phyloP scores from a whole-genome alignment of 37 sponge, comb jelly and placozoan genomes.

The Tethya wilhelma region DNA sequence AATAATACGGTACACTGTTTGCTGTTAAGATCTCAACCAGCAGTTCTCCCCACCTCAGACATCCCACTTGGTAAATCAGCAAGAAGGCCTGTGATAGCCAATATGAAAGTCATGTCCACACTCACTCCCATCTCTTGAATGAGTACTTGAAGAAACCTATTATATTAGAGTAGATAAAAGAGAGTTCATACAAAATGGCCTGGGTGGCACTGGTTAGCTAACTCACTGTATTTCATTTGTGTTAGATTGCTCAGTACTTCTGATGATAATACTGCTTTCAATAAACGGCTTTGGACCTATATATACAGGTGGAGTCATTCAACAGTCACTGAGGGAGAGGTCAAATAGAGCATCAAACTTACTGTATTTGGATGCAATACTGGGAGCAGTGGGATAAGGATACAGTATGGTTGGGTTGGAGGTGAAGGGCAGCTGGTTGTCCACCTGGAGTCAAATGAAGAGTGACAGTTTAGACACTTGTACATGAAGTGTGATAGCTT shows the following conservation, averaged over 20 bases:
- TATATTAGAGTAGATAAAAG: not conserved
- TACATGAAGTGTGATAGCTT: not conserved
- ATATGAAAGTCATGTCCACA: constrained; percentile 82
- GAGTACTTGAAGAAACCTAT: constrained; percentile 62
- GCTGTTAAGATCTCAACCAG: not conserved
- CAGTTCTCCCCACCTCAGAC: constrained; percentile 37
- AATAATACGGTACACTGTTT: not conserved
- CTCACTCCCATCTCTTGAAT: constrained; percentile 84
- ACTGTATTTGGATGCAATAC: constrained; percentile 61
- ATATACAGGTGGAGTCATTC: not conserved
- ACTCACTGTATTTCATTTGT: constrained; percentile 60
- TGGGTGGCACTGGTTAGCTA: not conserved
- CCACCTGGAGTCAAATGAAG: constrained; percentile 54
- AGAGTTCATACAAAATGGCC: not conserved
- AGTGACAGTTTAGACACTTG: not conserved
- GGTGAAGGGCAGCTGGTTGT: constrained; percentile 76
- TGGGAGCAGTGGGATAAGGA: constrained; percentile 67
- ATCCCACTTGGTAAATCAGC: constrained; percentile 3
- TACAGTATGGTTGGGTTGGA: constrained; percentile 71
- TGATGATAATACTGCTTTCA: constrained; percentile 41
- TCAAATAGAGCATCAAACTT: constrained; percentile 4
- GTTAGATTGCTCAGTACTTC: constrained; percentile 31
- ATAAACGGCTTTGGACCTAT: constrained; percentile 81
- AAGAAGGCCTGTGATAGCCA: constrained; percentile 62
- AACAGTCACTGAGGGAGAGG: not conserved